Conservation (phyloP, 2,113 vertebrate species). For the Manacus vitellinus region DNA sequence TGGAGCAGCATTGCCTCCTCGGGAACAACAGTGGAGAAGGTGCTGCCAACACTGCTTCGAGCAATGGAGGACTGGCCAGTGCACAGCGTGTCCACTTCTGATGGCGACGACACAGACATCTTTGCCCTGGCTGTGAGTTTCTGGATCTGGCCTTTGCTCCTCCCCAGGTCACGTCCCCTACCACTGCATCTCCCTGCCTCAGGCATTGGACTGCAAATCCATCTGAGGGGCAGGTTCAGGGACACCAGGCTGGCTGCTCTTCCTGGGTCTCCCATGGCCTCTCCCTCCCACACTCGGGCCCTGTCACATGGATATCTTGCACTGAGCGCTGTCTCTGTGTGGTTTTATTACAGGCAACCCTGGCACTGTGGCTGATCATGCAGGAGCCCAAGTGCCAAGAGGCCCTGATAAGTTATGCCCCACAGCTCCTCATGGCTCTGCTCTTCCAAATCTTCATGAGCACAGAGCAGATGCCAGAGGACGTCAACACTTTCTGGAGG, state of each 20-base stretch:
- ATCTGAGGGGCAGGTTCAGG: no score
- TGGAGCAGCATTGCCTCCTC: no score
- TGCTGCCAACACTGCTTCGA: neutral
- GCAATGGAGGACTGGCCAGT: neutral
- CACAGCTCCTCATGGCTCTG: no score
- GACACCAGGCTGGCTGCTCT: neutral
- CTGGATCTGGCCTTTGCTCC: neutral
- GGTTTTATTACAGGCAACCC: neutral
- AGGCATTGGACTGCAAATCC: neutral
- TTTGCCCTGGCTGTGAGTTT: neutral
- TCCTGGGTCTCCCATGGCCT: neutral
- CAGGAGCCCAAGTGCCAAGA: neutral
- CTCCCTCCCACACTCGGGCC: neutral
- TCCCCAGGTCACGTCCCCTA: no score
- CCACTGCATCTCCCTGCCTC: neutral
- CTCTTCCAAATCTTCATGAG: no score
- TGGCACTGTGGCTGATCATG: neutral
- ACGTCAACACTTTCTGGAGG: no score
- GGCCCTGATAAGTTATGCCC: no score
- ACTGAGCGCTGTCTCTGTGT: neutral
- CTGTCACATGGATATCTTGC: no score
- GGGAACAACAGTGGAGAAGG: no score
- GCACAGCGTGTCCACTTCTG: neutral
- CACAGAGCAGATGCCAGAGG: no score
- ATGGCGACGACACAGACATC: neutral